Base-by-base conservation (phyloP, 2,113 vertebrate genomes). In the Pomatorhinus ruficollis region DNA sequence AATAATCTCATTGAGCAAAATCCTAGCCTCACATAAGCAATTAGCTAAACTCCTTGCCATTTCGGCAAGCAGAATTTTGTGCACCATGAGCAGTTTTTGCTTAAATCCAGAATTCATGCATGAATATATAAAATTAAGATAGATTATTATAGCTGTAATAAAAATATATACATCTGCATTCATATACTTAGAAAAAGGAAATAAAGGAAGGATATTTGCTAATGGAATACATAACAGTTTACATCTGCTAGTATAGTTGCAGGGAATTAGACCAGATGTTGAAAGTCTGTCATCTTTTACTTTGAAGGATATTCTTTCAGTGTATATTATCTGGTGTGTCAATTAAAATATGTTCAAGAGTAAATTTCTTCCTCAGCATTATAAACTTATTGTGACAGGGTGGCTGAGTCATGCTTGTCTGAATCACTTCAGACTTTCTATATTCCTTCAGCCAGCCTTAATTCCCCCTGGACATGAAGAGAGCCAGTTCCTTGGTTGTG, bases 291-390 rank as follows among this genome's bases (percentile, higher is more conserved):
- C 94, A 91, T 97, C 78, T 94, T 95, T 86, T 96, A 95, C 96
- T 96, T 94, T 91, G 83, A 95, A 97, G 92, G 59, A 89, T 93
- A 86, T 47, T 95, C 63, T 94, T 91, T 77, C 71, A 37, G 53
- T 68, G 45, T 81, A 31, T 89, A 86, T 96, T 96, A 97, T 94
- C 76, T 89, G 63, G 37, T 47, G 40, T 92, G 95, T 96, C 95
- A 93, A 96, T 97, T 97, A 97, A 97, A 96, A 96, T 87, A 93
- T 37, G 87, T 86, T 95, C 63, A 66, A 84, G 85, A 96, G 74
- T 82, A 82, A 80, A 97, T 95, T 90, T 89, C 61, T 92, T 91
- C 76, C 79, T 96, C 81, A 74, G 87, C 47, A 5, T 89, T 94
- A 89, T 85, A 91, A 97, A 95, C 89, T 65, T 80, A 76, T 50